Evolutionary conservation across 2,113 vertebrate species (phyloP).

Genomic region (Eublepharis macularius): DNA sequence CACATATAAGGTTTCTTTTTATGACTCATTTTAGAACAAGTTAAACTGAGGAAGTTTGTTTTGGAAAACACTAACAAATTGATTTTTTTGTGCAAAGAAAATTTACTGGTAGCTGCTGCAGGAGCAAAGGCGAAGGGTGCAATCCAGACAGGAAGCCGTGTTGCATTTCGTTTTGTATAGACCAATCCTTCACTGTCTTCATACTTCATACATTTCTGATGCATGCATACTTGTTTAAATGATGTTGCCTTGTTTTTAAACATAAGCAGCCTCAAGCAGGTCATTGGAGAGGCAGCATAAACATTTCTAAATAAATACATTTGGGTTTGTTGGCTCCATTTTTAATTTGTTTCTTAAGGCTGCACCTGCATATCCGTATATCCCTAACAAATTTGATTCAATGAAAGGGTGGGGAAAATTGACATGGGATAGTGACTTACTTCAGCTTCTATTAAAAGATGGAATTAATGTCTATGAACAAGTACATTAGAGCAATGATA

Average conservation of each 20-base stretch:
- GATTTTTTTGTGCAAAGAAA: constrained; percentile 59
- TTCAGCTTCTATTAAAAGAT: background rate
- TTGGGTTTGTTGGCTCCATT: background rate
- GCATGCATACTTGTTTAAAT: background rate
- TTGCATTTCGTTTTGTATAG: background rate
- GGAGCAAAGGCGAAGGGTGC: constrained; percentile 6
- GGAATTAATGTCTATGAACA: background rate
- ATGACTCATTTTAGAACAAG: constrained; percentile 81
- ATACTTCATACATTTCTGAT: background rate
- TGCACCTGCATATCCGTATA: background rate
- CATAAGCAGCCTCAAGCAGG: too few relatives aligned
- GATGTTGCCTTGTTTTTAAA: too few relatives aligned
- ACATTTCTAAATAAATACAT: too few relatives aligned
- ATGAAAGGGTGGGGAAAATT: background rate
- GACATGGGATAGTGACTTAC: background rate
- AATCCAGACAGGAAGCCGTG: background rate
- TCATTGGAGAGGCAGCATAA: too few relatives aligned
- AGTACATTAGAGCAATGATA: background rate
- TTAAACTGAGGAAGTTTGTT: constrained; percentile 77
- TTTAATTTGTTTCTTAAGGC: background rate
- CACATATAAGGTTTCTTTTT: constrained; percentile 79
- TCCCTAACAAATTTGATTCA: background rate
- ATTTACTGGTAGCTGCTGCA: constrained; percentile 44
- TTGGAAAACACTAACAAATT: constrained; percentile 60
- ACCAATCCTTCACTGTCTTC: background rate